These are phyloP conservation scores for Aphidius colemani DNA, from an alignment of 2,888 invertebrate species.

Conservation along the genomic window DNA sequence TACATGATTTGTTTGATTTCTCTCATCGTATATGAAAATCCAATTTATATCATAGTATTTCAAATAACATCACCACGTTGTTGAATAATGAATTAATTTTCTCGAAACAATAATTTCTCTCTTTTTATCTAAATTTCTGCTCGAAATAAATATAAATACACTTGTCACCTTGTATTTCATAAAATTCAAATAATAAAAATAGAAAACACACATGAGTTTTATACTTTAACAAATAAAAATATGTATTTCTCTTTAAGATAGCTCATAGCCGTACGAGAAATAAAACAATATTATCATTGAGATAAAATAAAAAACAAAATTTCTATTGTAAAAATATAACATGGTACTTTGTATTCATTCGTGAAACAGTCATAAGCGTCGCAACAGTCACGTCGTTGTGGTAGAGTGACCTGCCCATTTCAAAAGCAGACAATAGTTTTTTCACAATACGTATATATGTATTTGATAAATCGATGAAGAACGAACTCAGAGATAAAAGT, in stretches of 20 bases:
- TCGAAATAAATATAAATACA: too few species aligned
- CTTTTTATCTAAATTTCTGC: too few species aligned
- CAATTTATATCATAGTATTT: conserved; percentile 34
- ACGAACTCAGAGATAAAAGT: not conserved
- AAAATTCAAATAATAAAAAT: too few species aligned
- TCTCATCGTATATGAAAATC: conserved; percentile 31
- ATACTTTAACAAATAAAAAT: too few species aligned
- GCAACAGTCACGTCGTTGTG: conserved; percentile 18
- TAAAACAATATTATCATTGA: conserved; percentile 23
- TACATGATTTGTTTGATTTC: conserved; percentile 33
- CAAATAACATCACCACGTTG: not conserved
- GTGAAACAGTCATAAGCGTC: conserved; percentile 8
- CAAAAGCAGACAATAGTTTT: conserved; percentile 24
- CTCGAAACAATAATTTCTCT: too few species aligned
- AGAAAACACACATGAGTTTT: too few species aligned
- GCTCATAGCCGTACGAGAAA: not conserved
- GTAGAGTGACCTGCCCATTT: conserved; percentile 18
- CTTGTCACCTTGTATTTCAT: too few species aligned
- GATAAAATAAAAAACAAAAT: not conserved
- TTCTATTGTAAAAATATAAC: not conserved
- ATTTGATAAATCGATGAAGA: conserved; percentile 5
- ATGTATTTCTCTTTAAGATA: too few species aligned
- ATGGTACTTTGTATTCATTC: conserved; percentile 21
- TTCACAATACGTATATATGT: not conserved
- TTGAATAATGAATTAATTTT: not conserved